phyloP scores from a whole-genome alignment of 2,888 invertebrate species.

The Euplagia quadripunctaria region DNA sequence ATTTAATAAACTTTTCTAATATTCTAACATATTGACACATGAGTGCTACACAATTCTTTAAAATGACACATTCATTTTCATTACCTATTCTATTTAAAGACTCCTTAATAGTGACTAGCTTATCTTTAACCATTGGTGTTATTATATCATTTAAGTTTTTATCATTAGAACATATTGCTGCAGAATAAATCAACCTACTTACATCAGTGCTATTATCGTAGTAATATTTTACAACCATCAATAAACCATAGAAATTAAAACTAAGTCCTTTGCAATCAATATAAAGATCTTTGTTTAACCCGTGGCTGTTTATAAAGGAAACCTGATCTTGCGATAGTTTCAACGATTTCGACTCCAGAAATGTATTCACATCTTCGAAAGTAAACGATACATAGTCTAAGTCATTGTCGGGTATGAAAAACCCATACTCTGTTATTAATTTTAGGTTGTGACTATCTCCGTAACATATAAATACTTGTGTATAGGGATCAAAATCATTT shows the following conservation, averaged over 20 bases:
- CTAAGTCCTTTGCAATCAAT: slow-evolving; percentile 89
- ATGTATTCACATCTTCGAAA: slow-evolving; percentile 84
- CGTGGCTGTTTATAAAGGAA: slow-evolving; percentile 89
- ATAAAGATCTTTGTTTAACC: slow-evolving; percentile 88
- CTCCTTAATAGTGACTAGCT: slow-evolving; percentile 66
- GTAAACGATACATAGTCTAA: slow-evolving; percentile 89
- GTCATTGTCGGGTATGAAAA: slow-evolving; percentile 90
- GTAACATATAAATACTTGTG: slow-evolving; percentile 96
- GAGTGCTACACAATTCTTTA: slow-evolving; percentile 80
- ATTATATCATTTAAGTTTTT: slow-evolving; percentile 74
- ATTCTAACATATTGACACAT: slow-evolving; percentile 82
- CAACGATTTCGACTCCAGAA: slow-evolving; percentile 68
- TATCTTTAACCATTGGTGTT: slow-evolving; percentile 72
- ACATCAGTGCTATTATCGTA: slow-evolving; percentile 76
- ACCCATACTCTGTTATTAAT: slow-evolving; percentile 96
- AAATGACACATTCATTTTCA: slow-evolving; percentile 67
- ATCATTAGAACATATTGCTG: slow-evolving; percentile 77
- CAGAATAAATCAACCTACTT: slow-evolving; percentile 79
- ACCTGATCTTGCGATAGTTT: slow-evolving; percentile 87
- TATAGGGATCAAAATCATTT: slow-evolving; percentile 87
- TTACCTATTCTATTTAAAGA: slow-evolving; percentile 68
- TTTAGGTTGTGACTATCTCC: slow-evolving; percentile 94
- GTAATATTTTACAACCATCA: slow-evolving; percentile 81
- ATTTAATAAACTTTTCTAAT: slow-evolving; percentile 85
- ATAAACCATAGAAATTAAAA: slow-evolving; percentile 88